Conservation (phyloP, 2,888 invertebrate species). For the Troglohyphantes excavatus region DNA sequence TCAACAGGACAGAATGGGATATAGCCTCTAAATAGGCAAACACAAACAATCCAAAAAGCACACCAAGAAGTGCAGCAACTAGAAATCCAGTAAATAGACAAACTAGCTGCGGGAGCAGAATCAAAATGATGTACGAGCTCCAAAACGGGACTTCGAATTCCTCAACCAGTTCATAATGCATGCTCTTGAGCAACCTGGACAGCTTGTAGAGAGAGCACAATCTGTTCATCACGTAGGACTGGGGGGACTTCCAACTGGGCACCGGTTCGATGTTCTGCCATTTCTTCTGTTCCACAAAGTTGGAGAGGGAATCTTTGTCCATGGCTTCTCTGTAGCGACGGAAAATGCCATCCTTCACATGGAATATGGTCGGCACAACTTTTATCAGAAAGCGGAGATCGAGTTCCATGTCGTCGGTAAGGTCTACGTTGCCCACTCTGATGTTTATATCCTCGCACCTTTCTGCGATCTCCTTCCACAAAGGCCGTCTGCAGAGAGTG, state of each 20-base stretch:
- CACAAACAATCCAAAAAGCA: too few relatives aligned
- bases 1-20: too few relatives aligned
- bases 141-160: too few relatives aligned
- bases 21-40: too few relatives aligned
- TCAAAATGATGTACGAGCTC: not conserved
- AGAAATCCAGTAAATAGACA: too few relatives aligned
- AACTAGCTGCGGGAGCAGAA: too few relatives aligned
- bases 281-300: slow-evolving; percentile 92
- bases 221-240: slow-evolving; percentile 95
- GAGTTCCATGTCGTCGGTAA: slow-evolving; percentile 95
- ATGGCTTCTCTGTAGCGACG: slow-evolving; percentile 95
- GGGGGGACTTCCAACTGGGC: slow-evolving; percentile 95
- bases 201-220: slow-evolving; percentile 97
- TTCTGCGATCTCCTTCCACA: too few relatives aligned
- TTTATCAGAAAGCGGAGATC: slow-evolving; percentile 99
- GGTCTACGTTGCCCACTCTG: slow-evolving; percentile 95
- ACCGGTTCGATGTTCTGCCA: slow-evolving; percentile 94
- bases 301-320: slow-evolving; percentile 92
- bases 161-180: too few relatives aligned
- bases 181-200: slow-evolving; percentile 95
- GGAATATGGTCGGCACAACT: slow-evolving; percentile 97
- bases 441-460: too few relatives aligned
- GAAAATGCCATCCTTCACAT: slow-evolving; percentile 96
- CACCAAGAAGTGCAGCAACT: too few relatives aligned
- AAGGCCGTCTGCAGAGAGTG: too few relatives aligned